Conservation (phyloP, 2,113 vertebrate species). For the Spizaetus ornatus region DNA sequence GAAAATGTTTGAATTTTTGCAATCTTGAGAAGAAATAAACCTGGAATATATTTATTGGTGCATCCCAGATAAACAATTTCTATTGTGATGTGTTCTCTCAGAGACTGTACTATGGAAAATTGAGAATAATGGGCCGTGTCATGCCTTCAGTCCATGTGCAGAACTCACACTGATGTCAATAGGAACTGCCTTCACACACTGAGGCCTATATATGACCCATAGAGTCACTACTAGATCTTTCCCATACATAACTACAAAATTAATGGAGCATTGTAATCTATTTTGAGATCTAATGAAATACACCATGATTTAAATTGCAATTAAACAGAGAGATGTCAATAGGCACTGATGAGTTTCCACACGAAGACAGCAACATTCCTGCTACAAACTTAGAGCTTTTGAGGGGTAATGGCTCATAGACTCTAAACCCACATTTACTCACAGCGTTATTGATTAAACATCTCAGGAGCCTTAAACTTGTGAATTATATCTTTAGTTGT, state of each 20-base stretch:
- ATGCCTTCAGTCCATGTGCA: constrained; percentile 30
- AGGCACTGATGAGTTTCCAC: constrained; percentile 35
- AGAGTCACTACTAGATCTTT: constrained; percentile 42
- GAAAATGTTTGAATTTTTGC: neutral
- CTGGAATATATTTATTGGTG: constrained; percentile 17
- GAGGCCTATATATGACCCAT: neutral
- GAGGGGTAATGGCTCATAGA: neutral
- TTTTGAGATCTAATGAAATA: constrained; percentile 66
- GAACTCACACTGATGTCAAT: constrained; percentile 46
- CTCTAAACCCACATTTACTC: neutral
- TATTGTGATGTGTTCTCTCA: constrained; percentile 31
- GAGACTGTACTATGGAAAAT: constrained; percentile 41
- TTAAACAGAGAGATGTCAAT: constrained; percentile 57
- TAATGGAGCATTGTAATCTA: constrained; percentile 66
- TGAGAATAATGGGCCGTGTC: constrained; percentile 62
- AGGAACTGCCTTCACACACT: neutral
- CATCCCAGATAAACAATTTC: constrained; percentile 43
- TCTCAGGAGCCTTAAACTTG: neutral
- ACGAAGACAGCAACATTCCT: neutral
- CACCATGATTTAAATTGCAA: constrained; percentile 52
- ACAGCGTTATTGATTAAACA: constrained; percentile 8
- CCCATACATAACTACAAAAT: constrained; percentile 50
- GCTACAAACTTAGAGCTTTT: neutral
- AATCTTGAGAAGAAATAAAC: constrained; percentile 1
- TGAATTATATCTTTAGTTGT: neutral